Percentiles rank a stretch among this genome's conserved stretches.
Conservation (phyloP, 2,113 vertebrate species). For the Microcebus jonahi region DNA sequence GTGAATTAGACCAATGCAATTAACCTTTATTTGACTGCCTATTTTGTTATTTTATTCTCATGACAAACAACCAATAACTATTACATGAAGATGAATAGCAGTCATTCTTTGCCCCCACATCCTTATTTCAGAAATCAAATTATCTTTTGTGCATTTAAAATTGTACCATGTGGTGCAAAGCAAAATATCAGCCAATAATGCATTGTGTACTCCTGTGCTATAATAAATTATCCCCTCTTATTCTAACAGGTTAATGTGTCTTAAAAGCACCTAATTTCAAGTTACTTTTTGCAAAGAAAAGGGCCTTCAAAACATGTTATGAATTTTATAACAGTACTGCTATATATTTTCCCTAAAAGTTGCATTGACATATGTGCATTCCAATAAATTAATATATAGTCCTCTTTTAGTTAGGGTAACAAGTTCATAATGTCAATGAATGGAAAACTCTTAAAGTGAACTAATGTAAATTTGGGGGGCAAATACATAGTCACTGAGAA, state of each 20-base stretch:
- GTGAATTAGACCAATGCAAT: not conserved
- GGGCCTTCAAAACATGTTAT: not conserved
- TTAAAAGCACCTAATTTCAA: constrained; percentile 23
- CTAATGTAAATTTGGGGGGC: not conserved
- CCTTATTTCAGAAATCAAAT: constrained; percentile 45
- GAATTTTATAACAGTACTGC: not conserved
- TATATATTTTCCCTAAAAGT: not conserved
- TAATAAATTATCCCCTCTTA: not conserved
- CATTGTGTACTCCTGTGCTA: not conserved
- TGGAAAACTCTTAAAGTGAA: not conserved
- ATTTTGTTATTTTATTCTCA: not conserved
- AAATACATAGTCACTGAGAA: not conserved
- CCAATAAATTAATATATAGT: not conserved
- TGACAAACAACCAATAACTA: not conserved
- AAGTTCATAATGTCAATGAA: not conserved
- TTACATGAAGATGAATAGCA: not conserved
- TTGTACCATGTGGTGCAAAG: not conserved
- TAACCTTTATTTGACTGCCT: not conserved
- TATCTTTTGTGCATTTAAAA: not conserved
- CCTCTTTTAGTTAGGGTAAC: not conserved
- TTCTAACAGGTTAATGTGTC: not conserved
- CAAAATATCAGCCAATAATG: not conserved
- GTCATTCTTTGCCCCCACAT: not conserved
- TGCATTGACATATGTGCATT: not conserved
- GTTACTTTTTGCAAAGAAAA: not conserved